Evolutionary conservation across 1,140 invertebrate genomes (phyloP).

Genomic region (Spodoptera litura): DNA sequence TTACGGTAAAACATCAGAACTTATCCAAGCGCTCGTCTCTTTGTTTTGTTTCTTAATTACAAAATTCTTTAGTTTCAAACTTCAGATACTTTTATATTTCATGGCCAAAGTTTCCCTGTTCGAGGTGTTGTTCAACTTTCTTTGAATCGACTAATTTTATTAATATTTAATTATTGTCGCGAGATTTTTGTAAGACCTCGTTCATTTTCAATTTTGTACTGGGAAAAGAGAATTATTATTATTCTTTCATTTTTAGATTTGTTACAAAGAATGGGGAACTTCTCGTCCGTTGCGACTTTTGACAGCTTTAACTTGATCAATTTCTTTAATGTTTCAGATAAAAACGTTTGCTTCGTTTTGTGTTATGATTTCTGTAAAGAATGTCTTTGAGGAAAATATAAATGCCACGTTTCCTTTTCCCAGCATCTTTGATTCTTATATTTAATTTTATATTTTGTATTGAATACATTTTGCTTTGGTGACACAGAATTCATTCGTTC

Average conservation of each 20-base stretch:
- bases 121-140: conserved; percentile 1
- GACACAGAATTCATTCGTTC: too few relatives aligned
- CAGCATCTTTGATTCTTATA: too few relatives aligned
- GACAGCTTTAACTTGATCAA: neutral
- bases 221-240: neutral
- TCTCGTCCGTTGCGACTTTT: neutral
- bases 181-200: neutral
- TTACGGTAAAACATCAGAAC: neutral
- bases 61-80: neutral
- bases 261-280: neutral
- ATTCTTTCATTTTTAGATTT: neutral
- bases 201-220: neutral
- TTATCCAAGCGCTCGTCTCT: neutral
- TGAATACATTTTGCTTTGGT: too few relatives aligned
- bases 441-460: too few relatives aligned
- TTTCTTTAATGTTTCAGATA: conserved; percentile 6
- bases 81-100: conserved; percentile 20
- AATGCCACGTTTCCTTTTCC: too few relatives aligned
- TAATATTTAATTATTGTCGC: conserved; percentile 2
- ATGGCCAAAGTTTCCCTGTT: neutral
- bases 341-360: neutral
- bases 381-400: too few relatives aligned
- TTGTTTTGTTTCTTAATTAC: conserved; percentile 32
- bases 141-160: conserved; percentile 8
- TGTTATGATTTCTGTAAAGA: too few relatives aligned